These are phyloP conservation scores for Tretioscincus oriximinensis DNA, from an alignment of 2,113 vertebrate species.

Conservation along the genomic window DNA sequence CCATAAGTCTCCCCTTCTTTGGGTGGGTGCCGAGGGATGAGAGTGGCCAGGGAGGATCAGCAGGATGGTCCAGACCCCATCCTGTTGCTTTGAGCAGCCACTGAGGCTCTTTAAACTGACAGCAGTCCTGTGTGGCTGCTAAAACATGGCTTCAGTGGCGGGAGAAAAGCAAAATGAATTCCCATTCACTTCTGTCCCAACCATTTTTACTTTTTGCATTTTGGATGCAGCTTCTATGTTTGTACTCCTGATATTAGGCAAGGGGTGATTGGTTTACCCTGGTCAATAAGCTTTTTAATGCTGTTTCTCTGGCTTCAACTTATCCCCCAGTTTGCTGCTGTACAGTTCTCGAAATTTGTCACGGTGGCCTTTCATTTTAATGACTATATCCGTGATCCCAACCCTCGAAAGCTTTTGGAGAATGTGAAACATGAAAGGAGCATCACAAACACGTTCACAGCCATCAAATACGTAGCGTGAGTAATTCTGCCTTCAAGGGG, in stretches of 20 bases:
- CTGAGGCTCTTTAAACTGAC: too few species aligned
- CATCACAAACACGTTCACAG: constrained; percentile 73
- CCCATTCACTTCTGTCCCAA: too few species aligned
- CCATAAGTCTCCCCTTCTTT: too few species aligned
- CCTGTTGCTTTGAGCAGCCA: too few species aligned
- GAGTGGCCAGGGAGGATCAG: too few species aligned
- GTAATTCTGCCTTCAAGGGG: constrained; percentile 47
- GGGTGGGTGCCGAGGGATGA: too few species aligned
- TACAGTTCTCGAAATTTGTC: constrained; percentile 61
- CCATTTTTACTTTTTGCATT: too few species aligned
- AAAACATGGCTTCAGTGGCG: too few species aligned
- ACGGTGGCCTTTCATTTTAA: constrained; percentile 75
- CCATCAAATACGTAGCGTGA: constrained; percentile 73
- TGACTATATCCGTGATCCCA: constrained; percentile 46
- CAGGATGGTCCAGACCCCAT: too few species aligned
- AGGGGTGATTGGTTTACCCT: neutral
- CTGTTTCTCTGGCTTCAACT: neutral
- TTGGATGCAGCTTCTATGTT: neutral
- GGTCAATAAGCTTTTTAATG: neutral
- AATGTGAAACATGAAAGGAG: neutral
- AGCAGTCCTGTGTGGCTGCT: too few species aligned
- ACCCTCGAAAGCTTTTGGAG: constrained; percentile 51
- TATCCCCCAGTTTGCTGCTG: constrained; percentile 78
- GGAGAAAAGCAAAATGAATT: too few species aligned
- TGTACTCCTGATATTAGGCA: neutral